phyloP scores from a whole-genome alignment of 2,888 invertebrate species.

The Meganola albula region DNA sequence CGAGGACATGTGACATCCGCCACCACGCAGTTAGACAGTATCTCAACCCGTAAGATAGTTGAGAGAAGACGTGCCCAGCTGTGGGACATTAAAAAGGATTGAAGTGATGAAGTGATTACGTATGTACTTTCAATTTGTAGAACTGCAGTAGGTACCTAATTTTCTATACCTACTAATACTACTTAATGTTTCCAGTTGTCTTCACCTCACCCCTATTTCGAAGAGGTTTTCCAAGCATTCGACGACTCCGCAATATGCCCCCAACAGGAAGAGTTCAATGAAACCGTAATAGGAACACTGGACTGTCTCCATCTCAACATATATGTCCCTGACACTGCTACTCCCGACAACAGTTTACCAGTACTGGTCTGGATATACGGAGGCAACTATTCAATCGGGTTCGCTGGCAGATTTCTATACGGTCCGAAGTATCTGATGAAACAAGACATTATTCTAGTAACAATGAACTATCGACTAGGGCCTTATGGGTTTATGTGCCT shows the following conservation, averaged over 20 bases:
- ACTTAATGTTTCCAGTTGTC: slow-evolving; percentile 22
- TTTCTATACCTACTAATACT: too few species aligned
- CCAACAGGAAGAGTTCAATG: slow-evolving; percentile 10
- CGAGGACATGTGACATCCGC: too few species aligned
- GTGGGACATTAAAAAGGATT: too few species aligned
- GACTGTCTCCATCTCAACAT: slow-evolving; percentile 28
- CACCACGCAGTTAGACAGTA: too few species aligned
- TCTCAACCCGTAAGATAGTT: too few species aligned
- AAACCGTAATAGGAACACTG: slow-evolving; percentile 12
- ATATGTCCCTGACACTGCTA: slow-evolving; percentile 24
- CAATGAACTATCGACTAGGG: slow-evolving; percentile 17
- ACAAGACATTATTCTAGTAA: slow-evolving; percentile 15
- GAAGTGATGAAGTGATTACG: too few species aligned
- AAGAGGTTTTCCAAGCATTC: slow-evolving; percentile 24
- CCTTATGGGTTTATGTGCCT: slow-evolving; percentile 37
- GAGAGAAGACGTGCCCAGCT: too few species aligned
- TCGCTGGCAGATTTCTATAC: neutral
- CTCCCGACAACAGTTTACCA: slow-evolving; percentile 11
- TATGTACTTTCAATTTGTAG: too few species aligned
- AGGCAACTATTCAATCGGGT: slow-evolving; percentile 9
- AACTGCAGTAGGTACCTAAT: too few species aligned
- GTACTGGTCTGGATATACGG: slow-evolving; percentile 19
- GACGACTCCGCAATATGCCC: slow-evolving; percentile 22
- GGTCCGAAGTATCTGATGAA: slow-evolving; percentile 5
- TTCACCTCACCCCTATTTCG: slow-evolving; percentile 19